Evolutionary conservation across 2,113 vertebrate genomes (phyloP), one percentile per base, ranked within the genome.

Genomic region (Terrapene triunguis): DNA sequence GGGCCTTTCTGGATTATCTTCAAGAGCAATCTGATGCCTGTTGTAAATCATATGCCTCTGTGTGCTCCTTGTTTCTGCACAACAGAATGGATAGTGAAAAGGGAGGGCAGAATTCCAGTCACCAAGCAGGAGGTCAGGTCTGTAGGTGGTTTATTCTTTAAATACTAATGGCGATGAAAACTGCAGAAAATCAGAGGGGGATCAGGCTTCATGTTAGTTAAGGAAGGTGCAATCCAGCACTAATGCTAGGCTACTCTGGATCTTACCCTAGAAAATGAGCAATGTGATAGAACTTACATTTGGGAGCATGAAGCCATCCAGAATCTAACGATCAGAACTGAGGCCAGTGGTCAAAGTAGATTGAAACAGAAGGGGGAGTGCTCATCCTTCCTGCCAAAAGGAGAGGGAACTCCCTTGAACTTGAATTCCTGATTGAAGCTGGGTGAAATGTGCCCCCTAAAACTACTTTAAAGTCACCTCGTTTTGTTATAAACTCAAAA

Each of bases 361-460:
- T 27, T 47, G 78, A 92, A 95, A 96, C 94, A 90, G 96, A 92
- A 97, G 96, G 35, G 93, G 95, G 96, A 97, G 96, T 95, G 94
- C 93, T 96, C 84, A 94, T 10, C 85, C 87, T 96, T 80, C 8
- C 88, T 80, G 91, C 59, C 1, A 19, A 59, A 69, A 17, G 0
- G 0, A 13, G 12, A 94, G 95, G 93, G 88, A 97, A 91, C 1
- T 65, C 54, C 62, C 95, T 96, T 91, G 94, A 97, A 32, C 10
- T 55, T 44, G 10, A 8, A 78, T 51, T 48, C n/a, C 24, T 14
- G 47, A 22, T 4, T 84, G 1, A 27, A 47, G 42, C 19, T 38
- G n/a, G n/a, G 9, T 72, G 65, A 91, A 48, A 87, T 50, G 48
- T 8, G 51, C 13, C 13, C 74, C 44, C 57, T 76, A 79, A 44